Percentiles rank a stretch among this genome's conserved stretches.
Evolutionary conservation across 1,140 invertebrate species (phyloP).

Genomic region (Archivesica marissinica): DNA sequence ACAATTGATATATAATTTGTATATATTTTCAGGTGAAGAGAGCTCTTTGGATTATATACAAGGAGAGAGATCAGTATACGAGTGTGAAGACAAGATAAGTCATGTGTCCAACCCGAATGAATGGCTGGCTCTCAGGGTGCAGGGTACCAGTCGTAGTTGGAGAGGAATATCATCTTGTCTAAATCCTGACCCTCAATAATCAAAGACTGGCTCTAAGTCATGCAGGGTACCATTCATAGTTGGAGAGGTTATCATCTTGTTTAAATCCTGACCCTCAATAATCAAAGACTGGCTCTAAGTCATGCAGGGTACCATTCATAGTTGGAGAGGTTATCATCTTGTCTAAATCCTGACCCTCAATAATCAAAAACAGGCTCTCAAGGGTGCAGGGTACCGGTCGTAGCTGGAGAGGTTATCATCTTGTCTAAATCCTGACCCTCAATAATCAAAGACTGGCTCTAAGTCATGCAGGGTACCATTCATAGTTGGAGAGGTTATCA

Average conservation of each 20-base stretch:
- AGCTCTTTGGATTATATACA: slow-evolving; percentile 33
- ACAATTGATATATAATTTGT: too few relatives aligned
- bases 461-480: too few relatives aligned
- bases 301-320: too few relatives aligned
- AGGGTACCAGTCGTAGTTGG: slow-evolving; percentile 76
- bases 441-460: neutral
- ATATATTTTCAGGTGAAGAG: slow-evolving; percentile 45
- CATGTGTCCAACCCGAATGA: slow-evolving; percentile 78
- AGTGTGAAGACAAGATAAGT: slow-evolving; percentile 65
- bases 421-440: slow-evolving; percentile 70
- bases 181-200: slow-evolving; percentile 55
- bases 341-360: too few relatives aligned
- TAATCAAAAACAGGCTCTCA: too few relatives aligned
- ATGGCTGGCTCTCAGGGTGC: slow-evolving; percentile 79
- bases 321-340: too few relatives aligned
- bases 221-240: too few relatives aligned
- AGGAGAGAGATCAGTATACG: slow-evolving; percentile 39
- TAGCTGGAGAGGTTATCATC: slow-evolving; percentile 74
- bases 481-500: too few relatives aligned
- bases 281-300: too few relatives aligned
- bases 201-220: too few relatives aligned
- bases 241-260: too few relatives aligned
- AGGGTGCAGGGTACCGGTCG: slow-evolving; percentile 77
- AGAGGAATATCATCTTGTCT: slow-evolving; percentile 74
- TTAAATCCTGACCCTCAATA: too few relatives aligned